Evolutionary conservation across 2,113 vertebrate genomes (phyloP), one percentile per base, ranked within the genome.

Genomic region (Neolamprologus hecqui): DNA sequence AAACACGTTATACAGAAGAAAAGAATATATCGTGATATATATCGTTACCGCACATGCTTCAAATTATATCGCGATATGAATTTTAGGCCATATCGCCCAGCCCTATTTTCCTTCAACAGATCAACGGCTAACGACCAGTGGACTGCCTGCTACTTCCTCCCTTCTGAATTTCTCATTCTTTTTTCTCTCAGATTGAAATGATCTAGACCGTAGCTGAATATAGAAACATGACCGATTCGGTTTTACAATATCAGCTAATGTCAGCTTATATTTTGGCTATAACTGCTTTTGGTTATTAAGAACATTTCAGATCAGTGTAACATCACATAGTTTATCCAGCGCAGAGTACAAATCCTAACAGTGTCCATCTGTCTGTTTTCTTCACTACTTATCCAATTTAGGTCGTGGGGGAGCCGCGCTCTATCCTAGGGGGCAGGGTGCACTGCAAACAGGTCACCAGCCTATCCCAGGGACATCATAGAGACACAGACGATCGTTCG

Each of bases 11-110:
- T 45, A 45, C 42, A 14, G 1, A 14, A 45, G 42, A 45, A 45
- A 45, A 14, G 1, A 45, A 45, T 45, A 45, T 45, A 14, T 14
- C 0, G 6, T 4, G 13, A 45, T 45, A 45, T 45, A 45, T 45
- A 45, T 45, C 0, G 0, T 45, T 45, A 45, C 42, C 0, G 0
- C 45, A 47, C 45, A 1, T 47, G 45, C 14, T 47, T 47, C 45
- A 7, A 47, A 47, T 47, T 15, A 15, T 47, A 47, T 0, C 4
- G 45, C 14, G 6, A 0, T 15, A 47, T 47, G 45, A 47, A 47
- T 47, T 47, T 47, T 15, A 47, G 14, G 45, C 45, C 45, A 47
- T 47, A 15, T 47, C 1, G 45, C 45, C 45, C 14, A 47, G 45
- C 45, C 45, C 14, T 47, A 47, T 45, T 45, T 45, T 45, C 42